Percentiles rank a stretch among this genome's conserved stretches.
phyloP scores from a whole-genome alignment of 2,888 invertebrate species.

The Nomada flava region DNA sequence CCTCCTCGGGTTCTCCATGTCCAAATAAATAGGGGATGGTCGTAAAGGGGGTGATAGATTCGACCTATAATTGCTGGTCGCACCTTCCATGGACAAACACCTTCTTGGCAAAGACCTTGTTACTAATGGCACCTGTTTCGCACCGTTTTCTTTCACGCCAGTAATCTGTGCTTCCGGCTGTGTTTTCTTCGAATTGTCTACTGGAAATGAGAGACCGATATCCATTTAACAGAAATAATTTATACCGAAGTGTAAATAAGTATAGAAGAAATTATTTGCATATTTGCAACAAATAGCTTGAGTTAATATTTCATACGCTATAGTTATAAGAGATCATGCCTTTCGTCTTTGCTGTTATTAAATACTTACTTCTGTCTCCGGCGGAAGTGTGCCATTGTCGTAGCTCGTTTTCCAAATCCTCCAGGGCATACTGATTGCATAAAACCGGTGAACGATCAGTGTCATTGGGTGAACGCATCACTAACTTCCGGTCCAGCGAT shows the following conservation, averaged over 20 bases:
- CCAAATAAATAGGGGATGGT: slow-evolving; percentile 67
- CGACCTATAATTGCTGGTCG: slow-evolving; percentile 61
- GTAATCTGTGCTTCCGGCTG: slow-evolving; percentile 5
- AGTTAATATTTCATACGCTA: too few relatives aligned
- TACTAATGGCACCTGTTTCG: slow-evolving; percentile 55
- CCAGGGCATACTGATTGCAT: slow-evolving; percentile 89
- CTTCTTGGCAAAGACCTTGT: slow-evolving; percentile 71
- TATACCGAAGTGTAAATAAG: too few relatives aligned
- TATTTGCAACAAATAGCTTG: neutral
- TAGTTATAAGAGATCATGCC: too few relatives aligned
- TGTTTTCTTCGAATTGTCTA: slow-evolving; percentile 31
- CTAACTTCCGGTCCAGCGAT: slow-evolving; percentile 80
- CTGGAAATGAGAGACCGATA: slow-evolving; percentile 11
- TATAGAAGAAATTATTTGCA: neutral
- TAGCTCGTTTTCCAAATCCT: slow-evolving; percentile 68
- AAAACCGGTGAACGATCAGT: slow-evolving; percentile 87
- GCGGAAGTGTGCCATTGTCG: slow-evolving; percentile 62
- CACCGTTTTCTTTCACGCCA: slow-evolving; percentile 42
- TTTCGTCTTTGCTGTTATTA: neutral
- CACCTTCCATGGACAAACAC: slow-evolving; percentile 77
- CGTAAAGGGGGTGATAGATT: slow-evolving; percentile 53
- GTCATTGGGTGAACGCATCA: slow-evolving; percentile 75
- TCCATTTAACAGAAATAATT: neutral
- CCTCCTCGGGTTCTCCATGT: slow-evolving; percentile 70
- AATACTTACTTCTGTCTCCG: slow-evolving; percentile 43